Conservation (phyloP, 1,140 invertebrate species). For the Drosophila seguyi region DNA sequence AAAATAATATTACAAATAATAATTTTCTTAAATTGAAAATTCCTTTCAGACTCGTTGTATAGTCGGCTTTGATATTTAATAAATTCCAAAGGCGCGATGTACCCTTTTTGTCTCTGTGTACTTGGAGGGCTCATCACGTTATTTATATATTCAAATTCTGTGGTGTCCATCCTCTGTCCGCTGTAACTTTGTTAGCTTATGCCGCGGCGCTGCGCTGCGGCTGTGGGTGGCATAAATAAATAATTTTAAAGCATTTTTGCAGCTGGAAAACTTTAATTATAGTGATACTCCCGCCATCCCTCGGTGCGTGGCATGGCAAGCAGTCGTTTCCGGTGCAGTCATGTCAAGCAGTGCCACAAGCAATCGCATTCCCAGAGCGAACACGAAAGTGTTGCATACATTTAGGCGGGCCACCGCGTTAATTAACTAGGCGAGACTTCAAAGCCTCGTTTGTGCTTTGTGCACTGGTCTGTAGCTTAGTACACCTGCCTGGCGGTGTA, state of each 20-base stretch:
- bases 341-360: conserved; percentile 22
- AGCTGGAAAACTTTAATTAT: conserved; percentile 20
- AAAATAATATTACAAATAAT: no score
- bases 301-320: conserved; percentile 1
- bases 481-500: background rate
- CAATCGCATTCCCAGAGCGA: conserved; percentile 2
- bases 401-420: conserved; percentile 15
- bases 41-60: no score
- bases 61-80: no score
- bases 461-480: conserved; percentile 10
- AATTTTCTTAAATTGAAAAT: no score
- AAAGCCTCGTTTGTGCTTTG: conserved; percentile 11
- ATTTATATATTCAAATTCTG: conserved; percentile 59
- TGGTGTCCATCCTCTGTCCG: background rate
- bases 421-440: conserved; percentile 42
- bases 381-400: conserved; percentile 35
- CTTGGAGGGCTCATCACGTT: conserved; percentile 1
- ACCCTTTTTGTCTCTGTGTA: background rate
- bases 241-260: conserved; percentile 8
- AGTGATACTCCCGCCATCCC: no score
- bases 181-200: conserved; percentile 4
- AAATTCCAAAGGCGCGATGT: no score
- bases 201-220: no score
- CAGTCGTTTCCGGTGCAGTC: conserved; percentile 1
- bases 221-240: conserved; percentile 10